Evolutionary conservation across 1,140 invertebrate species (phyloP), one percentile per base, ranked within the genome.

Genomic region (Drosophila sucinea): DNA sequence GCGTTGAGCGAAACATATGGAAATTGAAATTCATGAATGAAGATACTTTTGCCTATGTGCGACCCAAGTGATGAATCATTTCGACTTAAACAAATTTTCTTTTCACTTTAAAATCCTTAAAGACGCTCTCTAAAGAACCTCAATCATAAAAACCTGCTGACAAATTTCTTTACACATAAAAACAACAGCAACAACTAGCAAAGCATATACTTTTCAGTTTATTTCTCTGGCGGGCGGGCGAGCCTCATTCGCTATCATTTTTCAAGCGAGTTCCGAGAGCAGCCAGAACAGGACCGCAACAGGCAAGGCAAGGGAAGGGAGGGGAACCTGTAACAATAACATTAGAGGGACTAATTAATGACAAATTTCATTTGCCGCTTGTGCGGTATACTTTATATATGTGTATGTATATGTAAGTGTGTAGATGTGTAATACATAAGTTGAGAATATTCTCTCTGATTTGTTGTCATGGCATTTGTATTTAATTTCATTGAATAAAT

Each of bases 271-370:
- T 38, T 8, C 56, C 5, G 27, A 4, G 10, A 4, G n/a, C 6
- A 47, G 41, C 17, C 44, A 56, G 27, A 32, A 3, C 6, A 51
- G 29, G n/a, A n/a, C 7, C n/a, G n/a, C n/a, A 30, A 33, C 11
- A 32, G n/a, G 11, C 29, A 17, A 3, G 55, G 29, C 55, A 32
- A 25, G 23, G 17, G 6, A 25, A 47, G 11, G 3, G 2, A 23
- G 44, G 23, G 17, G 17, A 56, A 33, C 10, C 29, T 56, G 29
- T 56, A 57, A 35, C 32, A 35, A 58, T 58, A 58, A 58, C 56
- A 58, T 58, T 58, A 58, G 32, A 32, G 25, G 56, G 32, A 58
- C 56, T 58, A 58, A 58, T 58, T 58, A 58, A 58, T 58, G 56
- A 58, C 32, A 58, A 58, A 58, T 58, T 58, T 58, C 44, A 27